phyloP scores from a whole-genome alignment of 1,140 invertebrate species.

The Drosophila lini region DNA sequence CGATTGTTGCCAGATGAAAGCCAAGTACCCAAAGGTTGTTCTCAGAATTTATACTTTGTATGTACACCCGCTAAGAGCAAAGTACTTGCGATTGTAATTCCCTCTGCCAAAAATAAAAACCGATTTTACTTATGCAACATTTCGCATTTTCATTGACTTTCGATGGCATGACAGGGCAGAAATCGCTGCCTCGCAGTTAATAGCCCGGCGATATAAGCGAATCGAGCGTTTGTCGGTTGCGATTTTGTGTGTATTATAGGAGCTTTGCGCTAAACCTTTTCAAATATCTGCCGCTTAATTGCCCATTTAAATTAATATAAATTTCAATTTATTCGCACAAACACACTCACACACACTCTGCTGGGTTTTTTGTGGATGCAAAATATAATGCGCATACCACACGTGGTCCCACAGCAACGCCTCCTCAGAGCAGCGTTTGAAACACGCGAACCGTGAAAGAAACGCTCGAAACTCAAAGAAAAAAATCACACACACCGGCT shows the following conservation, averaged over 20 bases:
- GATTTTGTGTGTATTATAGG: conserved; percentile 34
- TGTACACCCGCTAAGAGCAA: neutral
- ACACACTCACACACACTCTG: conserved; percentile 18
- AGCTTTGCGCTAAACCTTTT: conserved; percentile 66
- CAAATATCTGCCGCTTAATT: conserved; percentile 70
- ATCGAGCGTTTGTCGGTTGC: conserved; percentile 13
- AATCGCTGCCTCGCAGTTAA: conserved; percentile 30
- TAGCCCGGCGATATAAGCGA: conserved; percentile 36
- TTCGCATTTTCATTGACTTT: conserved; percentile 57
- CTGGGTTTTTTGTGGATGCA: conserved; percentile 50
- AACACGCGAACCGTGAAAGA: conserved; percentile 70
- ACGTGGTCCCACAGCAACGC: conserved; percentile 51
- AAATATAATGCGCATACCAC: conserved; percentile 70
- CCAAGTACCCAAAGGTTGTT: conserved; percentile 33
- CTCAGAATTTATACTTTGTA: conserved; percentile 30
- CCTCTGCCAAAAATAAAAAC: conserved; percentile 13
- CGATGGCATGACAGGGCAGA: conserved; percentile 59
- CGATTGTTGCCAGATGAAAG: conserved; percentile 41
- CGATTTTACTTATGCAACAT: conserved; percentile 37
- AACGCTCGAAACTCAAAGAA: conserved; percentile 50
- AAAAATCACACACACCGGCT: conserved; percentile 24
- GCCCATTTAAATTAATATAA: conserved; percentile 81
- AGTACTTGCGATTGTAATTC: conserved; percentile 16
- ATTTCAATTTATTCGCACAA: conserved; percentile 66
- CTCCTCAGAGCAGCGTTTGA: conserved; percentile 21